Evolutionary conservation across 2,888 invertebrate genomes (phyloP).

Genomic region (Chrysomela aeneicollis): DNA sequence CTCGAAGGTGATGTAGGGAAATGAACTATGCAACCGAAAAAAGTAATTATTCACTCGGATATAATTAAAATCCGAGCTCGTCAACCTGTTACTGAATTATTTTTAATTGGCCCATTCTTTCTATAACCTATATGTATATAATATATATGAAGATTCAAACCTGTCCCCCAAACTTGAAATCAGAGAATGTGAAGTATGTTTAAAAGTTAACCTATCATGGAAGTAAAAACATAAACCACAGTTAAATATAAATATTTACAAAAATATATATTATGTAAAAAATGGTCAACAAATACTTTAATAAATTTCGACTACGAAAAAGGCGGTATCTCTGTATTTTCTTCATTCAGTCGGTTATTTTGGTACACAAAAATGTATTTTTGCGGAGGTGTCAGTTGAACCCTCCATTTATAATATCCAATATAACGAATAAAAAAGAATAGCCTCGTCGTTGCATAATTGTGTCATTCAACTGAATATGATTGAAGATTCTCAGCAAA

Average conservation of each 20-base stretch:
- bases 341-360: background rate
- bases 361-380: no score
- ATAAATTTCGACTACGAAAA: background rate
- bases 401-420: no score
- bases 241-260: constrained; percentile 55
- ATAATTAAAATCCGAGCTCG: background rate
- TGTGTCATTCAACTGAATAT: no score
- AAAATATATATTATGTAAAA: constrained; percentile 53
- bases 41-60: background rate
- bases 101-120: constrained; percentile 1
- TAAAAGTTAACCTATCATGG: constrained; percentile 29
- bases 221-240: constrained; percentile 53
- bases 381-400: no score
- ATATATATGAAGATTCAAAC: background rate
- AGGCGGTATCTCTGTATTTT: background rate
- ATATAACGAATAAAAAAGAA: no score
- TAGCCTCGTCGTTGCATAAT: no score
- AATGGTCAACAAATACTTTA: constrained; percentile 44
- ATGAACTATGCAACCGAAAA: no score
- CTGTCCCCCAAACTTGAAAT: background rate
- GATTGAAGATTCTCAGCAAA: no score
- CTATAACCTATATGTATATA: constrained; percentile 1
- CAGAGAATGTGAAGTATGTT: constrained; percentile 17
- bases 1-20: background rate
- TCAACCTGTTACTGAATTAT: background rate